Conservation (phyloP, 2,113 vertebrate species). For the Xiphophorus hellerii region DNA sequence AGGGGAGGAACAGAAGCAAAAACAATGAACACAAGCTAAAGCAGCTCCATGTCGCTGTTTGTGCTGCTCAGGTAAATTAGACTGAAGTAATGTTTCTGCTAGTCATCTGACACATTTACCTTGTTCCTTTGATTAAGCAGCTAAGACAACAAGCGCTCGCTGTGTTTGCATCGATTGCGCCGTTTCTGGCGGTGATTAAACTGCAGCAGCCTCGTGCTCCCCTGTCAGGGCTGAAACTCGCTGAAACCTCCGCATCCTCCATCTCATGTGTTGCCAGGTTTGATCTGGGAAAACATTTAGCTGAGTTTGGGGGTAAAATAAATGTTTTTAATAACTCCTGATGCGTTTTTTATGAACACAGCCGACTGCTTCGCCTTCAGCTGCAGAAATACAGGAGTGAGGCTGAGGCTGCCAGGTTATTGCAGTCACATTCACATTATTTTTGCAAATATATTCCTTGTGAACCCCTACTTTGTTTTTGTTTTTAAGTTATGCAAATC, state of each 20-base stretch:
- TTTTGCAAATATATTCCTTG: not conserved
- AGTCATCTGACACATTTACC: conserved; percentile 12
- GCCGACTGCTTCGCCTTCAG: not conserved
- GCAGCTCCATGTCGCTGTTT: conserved; percentile 7
- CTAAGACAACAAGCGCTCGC: conserved; percentile 9
- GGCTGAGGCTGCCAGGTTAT: not conserved
- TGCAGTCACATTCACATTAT: not conserved
- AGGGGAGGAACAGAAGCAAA: not conserved
- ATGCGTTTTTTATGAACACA: not conserved
- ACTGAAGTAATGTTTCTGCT: conserved; percentile 6
- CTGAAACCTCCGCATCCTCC: not conserved
- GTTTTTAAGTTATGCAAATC: conserved; percentile 1
- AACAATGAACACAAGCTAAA: conserved; percentile 2
- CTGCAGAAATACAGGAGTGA: not conserved
- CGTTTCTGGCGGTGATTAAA: conserved; percentile 23
- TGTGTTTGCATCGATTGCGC: conserved; percentile 17
- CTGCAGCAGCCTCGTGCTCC: not conserved
- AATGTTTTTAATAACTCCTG: not conserved
- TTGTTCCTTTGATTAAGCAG: conserved; percentile 26
- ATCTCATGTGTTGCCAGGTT: not conserved
- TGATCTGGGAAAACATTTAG: not conserved
- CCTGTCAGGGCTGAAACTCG: not conserved
- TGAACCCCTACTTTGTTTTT: not conserved
- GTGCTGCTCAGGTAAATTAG: conserved; percentile 5
- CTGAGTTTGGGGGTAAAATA: not conserved